A percentile compares a stretch with the other conserved stretches of the same genome.
phyloP scores from a whole-genome alignment of 1,140 invertebrate genomes.

The Hesperophylax magnus region DNA sequence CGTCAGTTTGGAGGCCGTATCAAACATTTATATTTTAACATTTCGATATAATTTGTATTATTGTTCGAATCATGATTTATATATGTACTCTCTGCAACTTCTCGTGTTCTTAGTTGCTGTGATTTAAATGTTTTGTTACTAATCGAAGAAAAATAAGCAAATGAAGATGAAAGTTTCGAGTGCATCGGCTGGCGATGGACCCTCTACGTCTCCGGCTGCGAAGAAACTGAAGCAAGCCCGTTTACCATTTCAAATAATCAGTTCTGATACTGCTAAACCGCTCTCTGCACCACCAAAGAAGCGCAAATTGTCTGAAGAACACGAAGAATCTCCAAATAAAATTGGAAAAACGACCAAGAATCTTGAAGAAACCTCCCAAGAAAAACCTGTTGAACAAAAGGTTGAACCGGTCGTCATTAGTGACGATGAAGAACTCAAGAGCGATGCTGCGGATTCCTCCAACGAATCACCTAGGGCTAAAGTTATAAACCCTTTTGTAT shows the following conservation, averaged over 20 bases:
- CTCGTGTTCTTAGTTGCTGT: background rate
- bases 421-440: constrained; percentile 31
- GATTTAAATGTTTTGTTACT: constrained; percentile 1
- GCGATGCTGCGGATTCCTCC: background rate
- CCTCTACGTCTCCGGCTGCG: constrained; percentile 49
- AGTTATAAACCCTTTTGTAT: constrained; percentile 39
- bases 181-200: constrained; percentile 39
- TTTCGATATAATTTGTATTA: constrained; percentile 17
- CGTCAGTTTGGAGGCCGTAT: constrained; percentile 32
- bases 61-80: constrained; percentile 21
- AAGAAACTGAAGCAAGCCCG: constrained; percentile 65
- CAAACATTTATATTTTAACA: background rate
- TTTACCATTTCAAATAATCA: constrained; percentile 60
- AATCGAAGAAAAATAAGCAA: background rate
- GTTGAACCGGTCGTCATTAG: constrained; percentile 35
- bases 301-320: constrained; percentile 40
- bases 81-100: background rate
- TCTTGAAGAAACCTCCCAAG: background rate
- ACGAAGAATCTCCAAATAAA: constrained; percentile 40
- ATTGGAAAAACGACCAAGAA: constrained; percentile 29
- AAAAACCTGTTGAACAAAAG: constrained; percentile 7
- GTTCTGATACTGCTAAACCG: constrained; percentile 21
- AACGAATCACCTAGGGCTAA: background rate
- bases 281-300: constrained; percentile 40
- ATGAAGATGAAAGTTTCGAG: constrained; percentile 42